Conservation (phyloP, 2,113 vertebrate species). For the Cercocebus atys region DNA sequence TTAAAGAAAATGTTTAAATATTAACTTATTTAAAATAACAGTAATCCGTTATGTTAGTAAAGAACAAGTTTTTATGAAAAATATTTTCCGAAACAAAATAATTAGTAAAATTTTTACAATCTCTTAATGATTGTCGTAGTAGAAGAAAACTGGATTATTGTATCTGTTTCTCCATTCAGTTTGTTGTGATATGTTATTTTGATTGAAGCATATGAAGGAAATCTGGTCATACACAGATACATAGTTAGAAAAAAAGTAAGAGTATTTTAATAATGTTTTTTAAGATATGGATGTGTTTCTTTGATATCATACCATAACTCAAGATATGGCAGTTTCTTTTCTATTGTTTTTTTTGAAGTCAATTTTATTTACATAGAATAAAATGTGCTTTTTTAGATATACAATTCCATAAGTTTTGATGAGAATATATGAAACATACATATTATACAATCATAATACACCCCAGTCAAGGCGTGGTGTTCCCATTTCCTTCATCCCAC, state of each 20-base stretch:
- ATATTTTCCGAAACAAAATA: slow-evolving; percentile 29
- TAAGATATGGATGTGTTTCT: slow-evolving; percentile 8
- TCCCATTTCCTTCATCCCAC: background rate
- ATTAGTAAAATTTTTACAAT: background rate
- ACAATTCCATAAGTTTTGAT: background rate
- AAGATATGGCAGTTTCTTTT: background rate
- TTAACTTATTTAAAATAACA: background rate
- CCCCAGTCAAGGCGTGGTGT: background rate
- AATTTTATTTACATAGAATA: background rate
- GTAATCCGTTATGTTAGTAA: background rate
- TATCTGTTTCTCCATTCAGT: background rate
- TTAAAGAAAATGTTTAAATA: background rate
- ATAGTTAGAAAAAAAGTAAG: background rate
- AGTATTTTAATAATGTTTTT: slow-evolving; percentile 27
- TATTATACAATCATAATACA: background rate
- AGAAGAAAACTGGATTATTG: background rate
- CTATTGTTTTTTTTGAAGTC: background rate
- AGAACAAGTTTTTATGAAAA: slow-evolving; percentile 42
- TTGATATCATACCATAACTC: background rate
- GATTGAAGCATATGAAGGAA: background rate
- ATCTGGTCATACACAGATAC: background rate
- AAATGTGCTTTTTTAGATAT: background rate
- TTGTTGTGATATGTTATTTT: background rate
- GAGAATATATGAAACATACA: background rate
- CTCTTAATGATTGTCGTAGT: background rate